Base-by-base conservation (phyloP, 92 coral and sea anemone genomes). In the Epizoanthus fatuus region DNA sequence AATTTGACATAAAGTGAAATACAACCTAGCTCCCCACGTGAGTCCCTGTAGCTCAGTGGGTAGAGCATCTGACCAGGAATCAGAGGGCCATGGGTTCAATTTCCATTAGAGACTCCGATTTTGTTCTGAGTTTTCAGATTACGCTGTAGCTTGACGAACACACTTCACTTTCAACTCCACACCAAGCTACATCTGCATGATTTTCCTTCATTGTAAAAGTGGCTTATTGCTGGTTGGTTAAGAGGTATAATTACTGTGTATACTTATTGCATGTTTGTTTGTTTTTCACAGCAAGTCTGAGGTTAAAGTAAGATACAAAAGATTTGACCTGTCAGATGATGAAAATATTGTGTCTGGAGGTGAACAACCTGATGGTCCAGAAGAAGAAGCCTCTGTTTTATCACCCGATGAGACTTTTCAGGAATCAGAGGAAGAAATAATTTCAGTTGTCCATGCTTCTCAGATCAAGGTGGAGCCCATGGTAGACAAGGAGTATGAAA, bases 391-490 rank as follows among this genome's bases (percentile, higher is more conserved):
- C 29, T 40, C 82, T 1, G 22, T 2, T 4, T 59, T 76, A 2
- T 40, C 81, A 6, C 69, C 69, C 42, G 63, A 77, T 77, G 82
- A 69, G 12, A 22, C 70, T 42, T 38, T 20, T 59, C 55, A 77
- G 57, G 69, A 42, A 59, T 20, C 69, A 77, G 82, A 77, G 11
- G 82, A 77, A 62, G 69, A 60, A 59, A 60, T 60, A 6, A 22
- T 77, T 59, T 77, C 82, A 39, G 82, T 77, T 15, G 35, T 77
- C 20, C 82, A 77, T 60, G 51, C 82, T 39, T 77, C 82, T 17
- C 82, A 77, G 44, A 20, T 77, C 13, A 77, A 77, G 40, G 82
- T 77, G 5, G 82, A 77, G 57, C 82, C 82, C 9, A 69, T 77
- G 0, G 55, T 59, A 11, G 70, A 60, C 47, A 77, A 17, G 40